These are phyloP conservation scores for Crotalus tigris DNA, from an alignment of 2,113 vertebrate species.

Conservation along the genomic window DNA sequence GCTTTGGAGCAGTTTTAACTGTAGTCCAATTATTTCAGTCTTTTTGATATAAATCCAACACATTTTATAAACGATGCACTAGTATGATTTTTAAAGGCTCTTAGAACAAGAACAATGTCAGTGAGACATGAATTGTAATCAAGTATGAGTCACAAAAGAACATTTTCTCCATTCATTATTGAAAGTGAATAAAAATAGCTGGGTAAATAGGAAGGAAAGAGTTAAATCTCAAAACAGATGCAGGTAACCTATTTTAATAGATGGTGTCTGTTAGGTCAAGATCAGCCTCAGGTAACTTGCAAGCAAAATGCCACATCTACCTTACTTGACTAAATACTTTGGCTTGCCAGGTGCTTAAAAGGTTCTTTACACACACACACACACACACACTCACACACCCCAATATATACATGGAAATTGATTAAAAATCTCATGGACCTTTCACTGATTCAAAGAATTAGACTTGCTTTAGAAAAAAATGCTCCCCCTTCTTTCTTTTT, in stretches of 20 bases:
- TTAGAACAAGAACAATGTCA: conserved; percentile 53
- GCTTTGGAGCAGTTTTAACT: conserved; percentile 67
- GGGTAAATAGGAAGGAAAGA: conserved; percentile 1
- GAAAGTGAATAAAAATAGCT: conserved; percentile 30
- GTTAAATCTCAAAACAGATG: conserved; percentile 23
- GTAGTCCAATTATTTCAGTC: conserved; percentile 61
- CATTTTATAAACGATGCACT: conserved; percentile 54
- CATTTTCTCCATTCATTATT: conserved; percentile 37
- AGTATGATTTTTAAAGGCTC: conserved; percentile 56
- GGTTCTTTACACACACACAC: not conserved
- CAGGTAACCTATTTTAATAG: not conserved
- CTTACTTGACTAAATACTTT: not conserved
- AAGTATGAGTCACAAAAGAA: conserved; percentile 48
- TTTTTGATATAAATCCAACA: conserved; percentile 62
- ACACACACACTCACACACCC: not conserved
- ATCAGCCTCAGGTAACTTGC: not conserved
- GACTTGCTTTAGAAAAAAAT: not conserved
- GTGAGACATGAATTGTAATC: conserved; percentile 54
- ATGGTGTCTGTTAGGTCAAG: not conserved
- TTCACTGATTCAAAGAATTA: not conserved
- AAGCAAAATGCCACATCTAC: not conserved
- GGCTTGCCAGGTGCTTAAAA: not conserved
- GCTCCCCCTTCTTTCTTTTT: not conserved
- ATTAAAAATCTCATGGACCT: not conserved
- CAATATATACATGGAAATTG: not conserved